Evolutionary conservation across 2,113 vertebrate species (phyloP).

Genomic region (Ifrita kowaldi): DNA sequence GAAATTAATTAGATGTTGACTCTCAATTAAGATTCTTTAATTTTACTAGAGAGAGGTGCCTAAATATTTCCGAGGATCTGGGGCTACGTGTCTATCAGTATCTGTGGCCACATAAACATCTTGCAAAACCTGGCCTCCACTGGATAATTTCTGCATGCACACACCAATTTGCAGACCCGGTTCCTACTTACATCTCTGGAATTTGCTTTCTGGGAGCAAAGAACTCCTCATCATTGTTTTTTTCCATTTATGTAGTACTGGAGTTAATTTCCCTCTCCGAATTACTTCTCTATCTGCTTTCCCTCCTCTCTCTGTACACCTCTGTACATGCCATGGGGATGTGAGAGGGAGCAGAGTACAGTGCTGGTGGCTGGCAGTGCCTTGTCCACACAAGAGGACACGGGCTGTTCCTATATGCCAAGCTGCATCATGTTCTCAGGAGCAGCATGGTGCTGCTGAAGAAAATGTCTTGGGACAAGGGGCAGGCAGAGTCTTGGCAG

Average conservation of each 20-base stretch:
- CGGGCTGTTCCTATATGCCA: rapidly evolving
- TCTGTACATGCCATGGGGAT: background rate
- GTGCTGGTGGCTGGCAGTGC: background rate
- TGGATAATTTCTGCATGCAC: background rate
- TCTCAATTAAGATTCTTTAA: background rate
- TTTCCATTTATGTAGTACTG: background rate
- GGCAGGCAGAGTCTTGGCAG: background rate
- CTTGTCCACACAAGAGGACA: background rate
- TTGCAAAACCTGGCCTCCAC: background rate
- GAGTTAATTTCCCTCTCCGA: background rate
- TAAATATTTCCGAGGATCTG: background rate
- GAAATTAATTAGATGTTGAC: background rate
- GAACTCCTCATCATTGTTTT: background rate
- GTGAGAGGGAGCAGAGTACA: background rate
- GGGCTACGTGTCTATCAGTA: background rate
- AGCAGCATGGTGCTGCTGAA: background rate
- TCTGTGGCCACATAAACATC: background rate
- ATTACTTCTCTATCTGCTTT: background rate
- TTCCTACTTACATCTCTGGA: background rate
- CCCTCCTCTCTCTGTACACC: background rate
- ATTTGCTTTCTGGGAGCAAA: background rate
- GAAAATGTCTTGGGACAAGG: background rate
- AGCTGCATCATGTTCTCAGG: background rate
- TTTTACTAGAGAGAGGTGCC: background rate
- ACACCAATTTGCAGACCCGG: background rate